Conservation (phyloP, 2,797 vertebrate genomes). For the Sebastes cheni region DNA sequence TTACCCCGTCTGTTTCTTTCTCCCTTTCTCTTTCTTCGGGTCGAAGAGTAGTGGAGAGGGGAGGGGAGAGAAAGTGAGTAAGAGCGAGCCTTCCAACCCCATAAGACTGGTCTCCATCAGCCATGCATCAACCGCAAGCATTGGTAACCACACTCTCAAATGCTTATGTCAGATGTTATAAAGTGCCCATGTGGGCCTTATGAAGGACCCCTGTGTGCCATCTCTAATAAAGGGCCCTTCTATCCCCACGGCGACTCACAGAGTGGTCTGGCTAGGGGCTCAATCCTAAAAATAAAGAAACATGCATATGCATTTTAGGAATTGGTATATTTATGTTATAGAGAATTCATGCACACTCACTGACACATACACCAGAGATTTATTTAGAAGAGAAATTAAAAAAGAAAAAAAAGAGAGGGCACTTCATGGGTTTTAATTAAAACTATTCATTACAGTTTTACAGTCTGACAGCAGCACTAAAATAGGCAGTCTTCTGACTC, state of each 20-base stretch:
- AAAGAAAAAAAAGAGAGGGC: conserved; percentile 20
- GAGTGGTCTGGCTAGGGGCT: conserved; percentile 62
- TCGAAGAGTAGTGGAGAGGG: conserved; percentile 10
- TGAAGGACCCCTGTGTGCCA: conserved; percentile 78
- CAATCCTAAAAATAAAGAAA: conserved; percentile 69
- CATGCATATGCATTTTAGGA: conserved; percentile 71
- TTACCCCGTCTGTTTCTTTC: conserved; percentile 15
- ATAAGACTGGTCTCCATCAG: conserved; percentile 59
- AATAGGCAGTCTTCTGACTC: conserved; percentile 46
- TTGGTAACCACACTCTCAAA: conserved; percentile 71
- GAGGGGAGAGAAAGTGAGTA: conserved; percentile 19
- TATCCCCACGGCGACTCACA: conserved; percentile 62
- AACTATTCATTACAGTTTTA: conserved; percentile 60
- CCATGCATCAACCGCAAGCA: conserved; percentile 65
- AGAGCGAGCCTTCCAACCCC: conserved; percentile 28
- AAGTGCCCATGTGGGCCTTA: conserved; percentile 71
- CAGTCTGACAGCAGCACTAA: conserved; percentile 57
- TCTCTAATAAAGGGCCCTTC: conserved; percentile 74
- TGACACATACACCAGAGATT: conserved; percentile 35
- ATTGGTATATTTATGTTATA: conserved; percentile 55
- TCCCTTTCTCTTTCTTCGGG: conserved; percentile 18
- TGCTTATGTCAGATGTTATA: conserved; percentile 79
- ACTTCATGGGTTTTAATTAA: conserved; percentile 46
- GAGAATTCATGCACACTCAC: conserved; percentile 43
- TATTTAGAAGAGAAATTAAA: conserved; percentile 28